Percentiles rank a stretch among this genome's conserved stretches.
phyloP scores from a whole-genome alignment of 2,113 vertebrate genomes.

The Dromaius novaehollandiae region DNA sequence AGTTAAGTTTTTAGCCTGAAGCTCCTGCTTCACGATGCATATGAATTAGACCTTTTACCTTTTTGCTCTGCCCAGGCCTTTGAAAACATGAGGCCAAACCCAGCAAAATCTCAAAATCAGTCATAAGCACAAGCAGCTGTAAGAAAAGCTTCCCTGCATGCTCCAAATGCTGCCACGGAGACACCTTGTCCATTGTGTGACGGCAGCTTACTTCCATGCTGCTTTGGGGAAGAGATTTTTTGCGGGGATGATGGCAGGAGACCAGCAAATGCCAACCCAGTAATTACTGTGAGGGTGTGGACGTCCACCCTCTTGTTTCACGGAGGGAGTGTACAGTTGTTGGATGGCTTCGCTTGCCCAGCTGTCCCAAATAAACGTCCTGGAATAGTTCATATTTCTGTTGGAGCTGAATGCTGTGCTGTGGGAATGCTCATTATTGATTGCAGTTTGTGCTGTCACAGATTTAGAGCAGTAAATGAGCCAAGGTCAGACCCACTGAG shows the following conservation, averaged over 20 bases:
- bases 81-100: not conserved
- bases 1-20: not conserved
- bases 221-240: not conserved
- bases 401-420: not conserved
- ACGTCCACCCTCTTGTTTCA: not conserved
- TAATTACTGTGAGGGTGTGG: not conserved
- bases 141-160: accelerated
- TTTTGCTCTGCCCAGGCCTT: not conserved
- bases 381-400: not conserved
- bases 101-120: not conserved
- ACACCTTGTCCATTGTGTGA: not conserved
- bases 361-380: not conserved
- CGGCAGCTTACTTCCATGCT: not conserved
- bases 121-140: not conserved
- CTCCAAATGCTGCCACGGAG: not conserved
- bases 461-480: not conserved
- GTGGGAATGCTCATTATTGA: not conserved
- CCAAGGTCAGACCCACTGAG: not conserved
- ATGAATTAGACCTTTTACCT: not conserved
- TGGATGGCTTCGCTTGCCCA: not conserved
- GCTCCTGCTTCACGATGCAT: not conserved
- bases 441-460: not conserved
- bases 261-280: not conserved
- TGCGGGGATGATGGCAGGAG: not conserved
- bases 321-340: not conserved